Percentiles rank a stretch among this genome's conserved stretches.
Conservation (phyloP, 2,797 vertebrate species). For the Mastacembelus armatus region DNA sequence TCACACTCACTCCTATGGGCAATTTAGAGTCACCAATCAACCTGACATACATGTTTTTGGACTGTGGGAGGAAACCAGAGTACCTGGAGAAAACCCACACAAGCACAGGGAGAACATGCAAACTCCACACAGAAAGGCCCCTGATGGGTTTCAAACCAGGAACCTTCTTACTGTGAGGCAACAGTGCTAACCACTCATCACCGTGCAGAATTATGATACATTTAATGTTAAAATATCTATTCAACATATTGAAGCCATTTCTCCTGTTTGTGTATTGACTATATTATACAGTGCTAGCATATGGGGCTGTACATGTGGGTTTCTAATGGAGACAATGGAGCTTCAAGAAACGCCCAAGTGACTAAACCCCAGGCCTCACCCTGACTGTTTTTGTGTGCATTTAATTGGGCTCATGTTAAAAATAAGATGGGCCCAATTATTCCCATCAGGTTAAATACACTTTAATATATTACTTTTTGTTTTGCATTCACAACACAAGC, state of each 20-base stretch:
- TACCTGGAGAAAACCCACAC: too few relatives aligned
- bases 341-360: not conserved
- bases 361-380: constrained; percentile 6
- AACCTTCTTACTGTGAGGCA: too few relatives aligned
- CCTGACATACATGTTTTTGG: too few relatives aligned
- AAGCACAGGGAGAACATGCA: too few relatives aligned
- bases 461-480: constrained; percentile 24
- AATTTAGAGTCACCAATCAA: too few relatives aligned
- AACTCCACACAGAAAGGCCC: too few relatives aligned
- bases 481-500: constrained; percentile 50
- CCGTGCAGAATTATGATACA: too few relatives aligned
- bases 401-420: constrained; percentile 46
- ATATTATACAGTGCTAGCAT: not conserved
- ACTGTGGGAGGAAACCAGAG: too few relatives aligned
- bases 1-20: too few relatives aligned
- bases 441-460: constrained; percentile 28
- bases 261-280: constrained; percentile 9
- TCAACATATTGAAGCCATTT: not conserved
- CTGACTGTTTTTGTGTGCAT: constrained; percentile 10
- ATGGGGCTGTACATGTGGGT: not conserved
- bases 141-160: too few relatives aligned
- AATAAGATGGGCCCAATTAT: constrained; percentile 25
- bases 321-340: constrained; percentile 15
- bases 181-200: too few relatives aligned
- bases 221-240: not conserved